Evolutionary conservation across 1,140 invertebrate genomes (phyloP).

Genomic region (Drosophila leontia): DNA sequence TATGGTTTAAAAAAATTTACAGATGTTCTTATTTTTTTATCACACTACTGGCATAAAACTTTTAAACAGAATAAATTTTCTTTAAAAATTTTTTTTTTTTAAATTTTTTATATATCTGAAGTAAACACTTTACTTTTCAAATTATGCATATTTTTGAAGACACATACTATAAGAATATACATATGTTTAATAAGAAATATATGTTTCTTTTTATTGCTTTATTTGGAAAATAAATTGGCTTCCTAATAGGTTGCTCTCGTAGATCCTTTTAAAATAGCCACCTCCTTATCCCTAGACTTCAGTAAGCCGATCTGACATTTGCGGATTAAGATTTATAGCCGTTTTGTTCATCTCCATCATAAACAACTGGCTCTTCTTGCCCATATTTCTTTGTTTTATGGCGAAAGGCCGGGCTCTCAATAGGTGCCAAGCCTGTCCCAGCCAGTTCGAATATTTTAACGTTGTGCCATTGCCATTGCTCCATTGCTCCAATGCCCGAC

Average conservation of each 20-base stretch:
- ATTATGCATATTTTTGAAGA: too few relatives aligned
- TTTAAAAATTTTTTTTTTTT: too few relatives aligned
- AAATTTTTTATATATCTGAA: too few relatives aligned
- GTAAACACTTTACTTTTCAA: too few relatives aligned
- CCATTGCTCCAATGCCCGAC: slow-evolving; percentile 50
- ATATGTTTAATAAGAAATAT: not conserved
- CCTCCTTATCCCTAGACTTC: slow-evolving; percentile 28
- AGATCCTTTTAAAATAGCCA: slow-evolving; percentile 6
- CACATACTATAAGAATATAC: too few relatives aligned
- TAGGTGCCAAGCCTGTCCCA: slow-evolving; percentile 52
- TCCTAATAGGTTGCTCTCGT: slow-evolving; percentile 9
- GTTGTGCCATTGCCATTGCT: slow-evolving; percentile 25
- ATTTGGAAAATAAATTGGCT: not conserved
- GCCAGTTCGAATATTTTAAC: slow-evolving; percentile 19
- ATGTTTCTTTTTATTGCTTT: not conserved
- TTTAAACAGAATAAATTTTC: too few relatives aligned
- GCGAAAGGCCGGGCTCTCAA: slow-evolving; percentile 49
- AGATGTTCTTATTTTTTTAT: too few relatives aligned
- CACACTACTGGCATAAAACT: too few relatives aligned
- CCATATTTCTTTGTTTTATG: slow-evolving; percentile 53
- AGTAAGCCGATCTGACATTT: slow-evolving; percentile 41
- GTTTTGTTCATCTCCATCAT: slow-evolving; percentile 44
- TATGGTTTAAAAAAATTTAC: too few relatives aligned
- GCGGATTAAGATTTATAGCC: slow-evolving; percentile 48
- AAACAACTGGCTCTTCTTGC: slow-evolving; percentile 40